These are phyloP conservation scores for Halisarca cf. caerulea DNA, from an alignment of 37 sponge, comb jelly and placozoan genomes.

Conservation along the genomic window DNA sequence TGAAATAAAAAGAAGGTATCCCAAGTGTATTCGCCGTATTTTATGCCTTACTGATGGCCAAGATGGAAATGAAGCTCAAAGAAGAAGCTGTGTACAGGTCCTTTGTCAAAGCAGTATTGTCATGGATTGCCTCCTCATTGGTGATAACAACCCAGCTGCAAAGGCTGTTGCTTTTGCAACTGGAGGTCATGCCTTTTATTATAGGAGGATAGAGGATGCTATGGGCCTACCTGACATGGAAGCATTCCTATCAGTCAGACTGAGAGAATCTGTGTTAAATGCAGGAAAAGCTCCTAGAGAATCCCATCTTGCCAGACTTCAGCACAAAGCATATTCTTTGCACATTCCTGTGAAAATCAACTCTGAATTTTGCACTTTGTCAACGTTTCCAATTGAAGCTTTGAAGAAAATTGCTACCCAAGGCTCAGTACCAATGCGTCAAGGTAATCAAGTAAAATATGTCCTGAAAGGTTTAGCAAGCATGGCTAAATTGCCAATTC, in stretches of 20 bases:
- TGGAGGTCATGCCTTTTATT: background rate
- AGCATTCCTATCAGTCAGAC: background rate
- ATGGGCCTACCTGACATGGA: background rate
- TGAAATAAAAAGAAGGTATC: background rate
- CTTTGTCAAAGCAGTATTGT: background rate
- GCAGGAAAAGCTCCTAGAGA: no score
- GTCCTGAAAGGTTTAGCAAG: background rate
- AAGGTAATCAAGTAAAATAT: no score
- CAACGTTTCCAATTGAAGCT: no score
- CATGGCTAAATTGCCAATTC: conserved; percentile 11
- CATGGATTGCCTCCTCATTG: background rate
- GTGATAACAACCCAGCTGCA: background rate
- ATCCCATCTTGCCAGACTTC: no score
- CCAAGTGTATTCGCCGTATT: background rate
- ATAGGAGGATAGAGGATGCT: background rate
- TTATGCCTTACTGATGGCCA: conserved; percentile 35
- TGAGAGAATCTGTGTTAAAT: no score
- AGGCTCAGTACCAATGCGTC: no score
- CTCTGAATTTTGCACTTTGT: no score
- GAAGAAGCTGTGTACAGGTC: background rate
- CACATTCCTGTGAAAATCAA: no score
- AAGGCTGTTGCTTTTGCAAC: background rate
- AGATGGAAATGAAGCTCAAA: background rate
- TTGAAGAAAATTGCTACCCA: no score
- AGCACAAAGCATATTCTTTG: no score